Base-by-base conservation (phyloP, 92 coral and sea anemone genomes). In the Actinernus sp. region DNA sequence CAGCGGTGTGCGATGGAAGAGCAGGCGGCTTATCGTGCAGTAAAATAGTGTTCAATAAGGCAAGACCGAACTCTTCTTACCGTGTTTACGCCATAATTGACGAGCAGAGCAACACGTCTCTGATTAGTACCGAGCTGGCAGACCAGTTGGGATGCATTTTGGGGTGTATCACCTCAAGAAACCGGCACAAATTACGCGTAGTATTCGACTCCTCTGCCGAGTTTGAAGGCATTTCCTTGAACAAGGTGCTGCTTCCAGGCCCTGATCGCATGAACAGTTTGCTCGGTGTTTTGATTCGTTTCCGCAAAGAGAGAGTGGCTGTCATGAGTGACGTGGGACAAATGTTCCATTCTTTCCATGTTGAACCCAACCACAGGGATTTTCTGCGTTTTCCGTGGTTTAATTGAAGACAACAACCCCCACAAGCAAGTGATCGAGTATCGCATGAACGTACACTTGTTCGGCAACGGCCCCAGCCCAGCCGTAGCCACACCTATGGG, bases 161-260 rank as follows among this genome's bases (percentile, higher is more conserved):
- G 27, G 55, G 10, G 57, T 48, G 2, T 40, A 58, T 18, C 65
- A 58, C 51, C 7, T 65, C 18, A 69, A 60, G 25, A 79, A 79
- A 36, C 79, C 56, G 10, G 38, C 62, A 12, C n/a, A n/a, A n/a
- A 65, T 85, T 33, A 67, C 84, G 13, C 49, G 65, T n/a, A n/a
- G n/a, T n/a, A n/a, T n/a, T n/a, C n/a, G n/a, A n/a, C n/a, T n/a
- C n/a, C 7, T 36, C 7, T 14, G 14, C 7, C 41, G 41, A 36
- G 41, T 36, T 36, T 36, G 41, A 36, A 7, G 41, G 41, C 41
- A 14, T 36, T 7, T 36, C 41, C 41, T 14, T 36, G 8, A 36
- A 36, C 41, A 36, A 36, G 14, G 41, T 36, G 14, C 41, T 36
- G 8, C 41, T 36, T 7, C 41, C 41, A 14, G 41, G 41, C 7